Base-by-base conservation (phyloP, 2,113 vertebrate species). In the Ardeotis arabs region DNA sequence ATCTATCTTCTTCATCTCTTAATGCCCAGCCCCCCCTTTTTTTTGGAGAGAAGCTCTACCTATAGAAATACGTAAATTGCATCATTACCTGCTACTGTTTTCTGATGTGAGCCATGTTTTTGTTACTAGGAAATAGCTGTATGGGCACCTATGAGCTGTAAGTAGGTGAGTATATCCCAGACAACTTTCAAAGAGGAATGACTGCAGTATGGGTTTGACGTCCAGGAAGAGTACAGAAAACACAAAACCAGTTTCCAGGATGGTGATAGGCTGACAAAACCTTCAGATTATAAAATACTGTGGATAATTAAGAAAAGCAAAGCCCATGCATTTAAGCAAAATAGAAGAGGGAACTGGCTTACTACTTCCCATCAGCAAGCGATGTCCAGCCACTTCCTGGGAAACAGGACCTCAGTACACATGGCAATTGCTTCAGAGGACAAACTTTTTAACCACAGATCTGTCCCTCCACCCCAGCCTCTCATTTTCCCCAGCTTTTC, bases 391-490 rank as follows among this genome's bases (percentile, higher is more conserved):
- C 28, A 3, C 55, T 50, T 87, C 33, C 31, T 87, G 33, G 44
- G 60, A 63, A 27, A 44, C 21, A 75, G 49, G 33, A 63, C 33
- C 24, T 58, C 20, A n/a, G n/a, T 19, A 44, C 35, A 25, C 1
- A 3, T 13, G 28, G 58, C 44, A 29, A 60, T 24, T 87, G 10
- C 37, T 63, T 72, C 4, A 4, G 41, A 55, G 63, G 35, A 35
- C 49, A 87, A 53, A 74, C 7, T 39, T 31, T 47, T 12, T 81
- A 68, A 63, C 66, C 47, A 50, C 3, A 0, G 17, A 21, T 59
- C 20, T 47, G 12, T 41, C 41, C 41, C 41, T 41, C 18, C 29
- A 20, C 25, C 6, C 25, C 25, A 0, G 0, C 16, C 3, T 4
- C 14, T 35, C 24, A 12, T 64, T 74, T 79, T 44, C 29, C 25